A percentile compares a stretch with the other conserved stretches of the same genome.
Conservation (phyloP, 2,888 invertebrate species). For the Sarcophaga variegata region DNA sequence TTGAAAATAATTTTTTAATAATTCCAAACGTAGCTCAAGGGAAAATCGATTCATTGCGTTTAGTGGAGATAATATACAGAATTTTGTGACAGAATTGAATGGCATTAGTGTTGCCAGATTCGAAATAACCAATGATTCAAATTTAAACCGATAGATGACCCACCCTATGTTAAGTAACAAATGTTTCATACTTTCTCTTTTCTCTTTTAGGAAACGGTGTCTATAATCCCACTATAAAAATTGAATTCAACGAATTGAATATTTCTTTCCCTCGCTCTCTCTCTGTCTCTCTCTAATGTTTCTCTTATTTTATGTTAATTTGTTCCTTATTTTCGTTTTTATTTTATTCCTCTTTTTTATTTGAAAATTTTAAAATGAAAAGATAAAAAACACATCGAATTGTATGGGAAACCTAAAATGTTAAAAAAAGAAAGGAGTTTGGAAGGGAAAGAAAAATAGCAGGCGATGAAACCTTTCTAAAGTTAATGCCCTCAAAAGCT, state of each 20-base stretch:
- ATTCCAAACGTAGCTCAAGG: too few species aligned
- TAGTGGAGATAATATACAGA: too few species aligned
- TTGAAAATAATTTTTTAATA: too few species aligned
- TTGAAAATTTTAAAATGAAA: slow-evolving; percentile 19
- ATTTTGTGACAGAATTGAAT: too few species aligned
- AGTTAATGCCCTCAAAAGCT: slow-evolving; percentile 60
- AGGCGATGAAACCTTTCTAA: slow-evolving; percentile 50
- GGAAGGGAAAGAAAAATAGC: slow-evolving; percentile 22
- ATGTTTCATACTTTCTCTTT: too few species aligned
- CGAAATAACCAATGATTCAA: too few species aligned
- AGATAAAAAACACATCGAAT: background rate
- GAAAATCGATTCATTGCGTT: too few species aligned
- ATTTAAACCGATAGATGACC: too few species aligned
- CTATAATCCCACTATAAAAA: background rate
- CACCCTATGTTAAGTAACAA: too few species aligned
- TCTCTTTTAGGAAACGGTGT: slow-evolving; percentile 3
- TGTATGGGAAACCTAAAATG: background rate
- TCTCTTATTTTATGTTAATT: slow-evolving; percentile 57
- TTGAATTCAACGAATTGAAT: slow-evolving; percentile 10
- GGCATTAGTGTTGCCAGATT: too few species aligned
- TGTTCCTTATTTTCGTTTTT: slow-evolving; percentile 13
- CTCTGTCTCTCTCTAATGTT: background rate
- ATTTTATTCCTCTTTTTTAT: too few species aligned
- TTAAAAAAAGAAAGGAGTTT: background rate
- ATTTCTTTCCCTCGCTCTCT: background rate